A percentile compares a stretch with the other conserved stretches of the same genome.
Conservation (phyloP, 2,113 vertebrate genomes). For the Holacanthus passer region DNA sequence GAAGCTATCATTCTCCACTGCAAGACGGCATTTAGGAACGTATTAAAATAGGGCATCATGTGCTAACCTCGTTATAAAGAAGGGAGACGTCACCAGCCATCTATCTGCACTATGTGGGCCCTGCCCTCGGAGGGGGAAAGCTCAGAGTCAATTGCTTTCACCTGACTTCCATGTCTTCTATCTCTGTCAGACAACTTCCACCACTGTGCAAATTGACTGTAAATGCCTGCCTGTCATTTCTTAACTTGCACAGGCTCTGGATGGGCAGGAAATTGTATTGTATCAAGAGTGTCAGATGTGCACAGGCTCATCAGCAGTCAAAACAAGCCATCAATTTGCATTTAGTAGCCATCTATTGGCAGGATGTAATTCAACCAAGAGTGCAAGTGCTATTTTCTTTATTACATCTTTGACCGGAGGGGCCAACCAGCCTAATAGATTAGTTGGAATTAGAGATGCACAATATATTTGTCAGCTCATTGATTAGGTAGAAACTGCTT, state of each 20-base stretch:
- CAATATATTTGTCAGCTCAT: neutral
- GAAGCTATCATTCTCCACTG: constrained; percentile 55
- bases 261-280: neutral
- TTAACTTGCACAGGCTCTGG: neutral
- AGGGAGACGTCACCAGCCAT: constrained; percentile 42
- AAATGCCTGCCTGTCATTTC: neutral
- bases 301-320: neutral
- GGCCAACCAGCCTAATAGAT: neutral
- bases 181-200: constrained; percentile 41
- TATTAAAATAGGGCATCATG: constrained; percentile 56
- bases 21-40: constrained; percentile 58
- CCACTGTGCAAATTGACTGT: neutral
- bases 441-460: neutral
- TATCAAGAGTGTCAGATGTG: neutral
- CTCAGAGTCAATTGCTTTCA: constrained; percentile 58
- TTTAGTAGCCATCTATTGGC: neutral
- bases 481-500: neutral
- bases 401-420: neutral
- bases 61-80: constrained; percentile 51
- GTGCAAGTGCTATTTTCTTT: neutral
- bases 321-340: neutral
- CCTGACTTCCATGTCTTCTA: constrained; percentile 34
- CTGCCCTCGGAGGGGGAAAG: constrained; percentile 47
- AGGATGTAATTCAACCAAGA: neutral
- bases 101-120: constrained; percentile 51